Base-by-base conservation (phyloP, 2,113 vertebrate species). In the Misgurnus anguillicaudatus region DNA sequence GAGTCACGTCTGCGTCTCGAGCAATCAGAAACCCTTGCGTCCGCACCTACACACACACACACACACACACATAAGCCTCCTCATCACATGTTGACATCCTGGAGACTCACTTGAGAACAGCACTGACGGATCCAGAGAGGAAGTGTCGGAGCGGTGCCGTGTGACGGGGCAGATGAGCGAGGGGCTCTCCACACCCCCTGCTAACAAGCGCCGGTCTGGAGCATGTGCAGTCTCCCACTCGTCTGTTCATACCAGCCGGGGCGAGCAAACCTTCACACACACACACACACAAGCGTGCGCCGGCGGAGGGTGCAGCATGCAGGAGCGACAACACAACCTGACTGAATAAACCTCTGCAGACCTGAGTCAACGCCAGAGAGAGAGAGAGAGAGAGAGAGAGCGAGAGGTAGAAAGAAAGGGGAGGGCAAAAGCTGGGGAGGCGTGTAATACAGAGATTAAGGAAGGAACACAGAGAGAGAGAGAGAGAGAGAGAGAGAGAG, bases 401-500 rank as follows among this genome's bases (percentile, higher is more conserved):
- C 51, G n/a, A n/a, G n/a, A 31, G 61, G 21, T 16, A 31, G 6
- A 45, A 14, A 73, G 60, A 65, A 60, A 14, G 9, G 36, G 62
- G 69, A 66, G 31, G 66, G 53, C 39, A 64, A 51, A 69, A 36
- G 41, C 62, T 47, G 79, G 65, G 71, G 16, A 55, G 42, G 48
- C 62, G 61, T 65, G 60, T 65, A 24, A 77, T 31, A 78, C 68
- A 78, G 65, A 78, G 65, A 66, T n/a, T 65, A 61, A 66, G 58
- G 62, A 41, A 57, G 45, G 41, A 13, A 66, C 11, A 19, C 7
- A 57, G 10, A 69, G 16, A 38, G 45, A 19, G 31, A 80, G 71
- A 45, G 16, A 75, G 17, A 61, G 55, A 75, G 17, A 67, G 68
- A 68, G 45, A 63, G 51, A 45, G 63, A 45, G 24, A 75, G 17